These are phyloP conservation scores for Heliothis peltigera DNA, from an alignment of 2,888 invertebrate genomes.

Conservation along the genomic window DNA sequence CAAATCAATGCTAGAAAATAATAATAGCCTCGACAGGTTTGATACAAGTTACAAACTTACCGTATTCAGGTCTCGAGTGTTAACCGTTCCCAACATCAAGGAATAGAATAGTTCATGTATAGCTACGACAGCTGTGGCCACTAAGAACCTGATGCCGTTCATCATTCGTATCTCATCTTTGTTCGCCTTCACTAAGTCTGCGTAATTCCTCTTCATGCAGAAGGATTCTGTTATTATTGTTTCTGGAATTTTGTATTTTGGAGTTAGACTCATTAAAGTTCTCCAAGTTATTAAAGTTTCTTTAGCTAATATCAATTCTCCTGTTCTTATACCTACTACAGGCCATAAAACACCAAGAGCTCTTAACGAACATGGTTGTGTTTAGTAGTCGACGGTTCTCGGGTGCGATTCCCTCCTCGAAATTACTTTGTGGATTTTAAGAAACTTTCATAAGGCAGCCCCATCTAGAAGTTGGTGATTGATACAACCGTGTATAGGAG, in stretches of 20 bases:
- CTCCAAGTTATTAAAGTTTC: neutral
- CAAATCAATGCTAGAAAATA: no score
- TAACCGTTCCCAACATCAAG: constrained; percentile 29
- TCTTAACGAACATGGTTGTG: no score
- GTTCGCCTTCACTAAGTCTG: constrained; percentile 51
- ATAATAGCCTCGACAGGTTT: no score
- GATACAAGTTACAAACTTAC: constrained; percentile 35
- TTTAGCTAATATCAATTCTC: no score
- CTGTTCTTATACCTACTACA: no score
- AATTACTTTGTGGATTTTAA: no score
- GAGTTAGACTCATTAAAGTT: neutral
- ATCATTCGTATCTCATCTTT: constrained; percentile 62
- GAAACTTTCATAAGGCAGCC: no score
- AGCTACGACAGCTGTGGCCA: constrained; percentile 24
- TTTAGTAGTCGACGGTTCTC: no score
- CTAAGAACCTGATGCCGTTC: constrained; percentile 63
- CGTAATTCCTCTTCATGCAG: constrained; percentile 58
- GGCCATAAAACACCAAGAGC: no score
- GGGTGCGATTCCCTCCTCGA: no score
- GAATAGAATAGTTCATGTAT: constrained; percentile 50
- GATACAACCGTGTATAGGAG: no score
- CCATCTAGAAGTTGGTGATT: no score
- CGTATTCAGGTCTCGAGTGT: constrained; percentile 56
- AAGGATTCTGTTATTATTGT: constrained; percentile 57
- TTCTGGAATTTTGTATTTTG: constrained; percentile 30